Conservation (phyloP, 2,797 vertebrate species). For the Scomberomorus guttatus region DNA sequence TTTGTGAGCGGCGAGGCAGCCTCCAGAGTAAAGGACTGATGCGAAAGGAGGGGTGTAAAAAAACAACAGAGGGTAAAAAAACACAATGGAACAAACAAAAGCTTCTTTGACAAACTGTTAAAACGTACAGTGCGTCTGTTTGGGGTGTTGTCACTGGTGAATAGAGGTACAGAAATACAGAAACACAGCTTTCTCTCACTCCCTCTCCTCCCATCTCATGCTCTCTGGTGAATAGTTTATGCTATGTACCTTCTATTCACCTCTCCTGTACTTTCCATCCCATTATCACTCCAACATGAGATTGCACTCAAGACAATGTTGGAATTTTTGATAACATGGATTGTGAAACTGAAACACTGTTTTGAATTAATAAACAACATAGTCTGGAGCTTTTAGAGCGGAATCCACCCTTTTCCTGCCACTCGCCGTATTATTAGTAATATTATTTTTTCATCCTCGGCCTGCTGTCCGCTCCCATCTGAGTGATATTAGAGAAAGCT, state of each 20-base stretch:
- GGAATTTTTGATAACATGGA: constrained; percentile 88
- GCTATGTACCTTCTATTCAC: constrained; percentile 70
- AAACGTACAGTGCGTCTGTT: constrained; percentile 78
- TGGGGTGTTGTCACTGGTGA: constrained; percentile 76
- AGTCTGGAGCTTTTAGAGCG: constrained; percentile 83
- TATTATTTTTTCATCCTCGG: constrained; percentile 81
- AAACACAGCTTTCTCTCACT: constrained; percentile 69
- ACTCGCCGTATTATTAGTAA: constrained; percentile 79
- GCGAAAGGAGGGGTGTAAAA: constrained; percentile 66
- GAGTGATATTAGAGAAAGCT: constrained; percentile 82
- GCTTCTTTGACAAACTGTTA: constrained; percentile 83
- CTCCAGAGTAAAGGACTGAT: constrained; percentile 76
- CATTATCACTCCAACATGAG: constrained; percentile 85
- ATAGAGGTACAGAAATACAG: constrained; percentile 73
- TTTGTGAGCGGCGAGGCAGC: constrained; percentile 74
- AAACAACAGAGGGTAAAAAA: constrained; percentile 38
- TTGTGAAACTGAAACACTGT: constrained; percentile 86
- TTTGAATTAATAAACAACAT: constrained; percentile 90
- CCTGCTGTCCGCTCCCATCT: constrained; percentile 66
- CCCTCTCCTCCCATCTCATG: constrained; percentile 65
- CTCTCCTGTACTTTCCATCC: constrained; percentile 77
- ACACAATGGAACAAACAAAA: constrained; percentile 85
- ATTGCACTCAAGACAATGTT: constrained; percentile 88
- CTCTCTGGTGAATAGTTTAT: constrained; percentile 86
- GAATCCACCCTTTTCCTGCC: constrained; percentile 69